Conservation (phyloP, 2,888 invertebrate species). For the Eupelmus urozonus region DNA sequence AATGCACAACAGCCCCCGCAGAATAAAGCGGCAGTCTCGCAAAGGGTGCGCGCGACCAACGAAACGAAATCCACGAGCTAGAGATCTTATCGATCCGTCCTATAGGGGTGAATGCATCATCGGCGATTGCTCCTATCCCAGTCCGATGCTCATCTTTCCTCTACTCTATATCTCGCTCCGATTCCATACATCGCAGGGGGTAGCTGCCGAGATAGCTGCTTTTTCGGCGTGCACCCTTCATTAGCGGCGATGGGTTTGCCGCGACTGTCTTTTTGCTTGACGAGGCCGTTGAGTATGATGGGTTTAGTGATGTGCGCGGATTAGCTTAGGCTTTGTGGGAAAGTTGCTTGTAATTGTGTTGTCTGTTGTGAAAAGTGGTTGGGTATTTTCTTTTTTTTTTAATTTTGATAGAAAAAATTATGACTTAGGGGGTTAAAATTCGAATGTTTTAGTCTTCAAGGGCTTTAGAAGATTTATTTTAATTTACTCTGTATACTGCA, state of each 20-base stretch:
- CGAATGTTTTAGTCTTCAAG: too few species aligned
- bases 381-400: too few species aligned
- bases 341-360: too few species aligned
- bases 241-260: not conserved
- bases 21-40: too few species aligned
- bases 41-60: too few species aligned
- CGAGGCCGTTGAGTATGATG: not conserved
- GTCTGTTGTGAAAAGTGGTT: too few species aligned
- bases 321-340: too few species aligned
- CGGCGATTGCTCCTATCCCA: slow-evolving; percentile 72
- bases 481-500: too few species aligned
- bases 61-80: slow-evolving; percentile 65
- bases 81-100: slow-evolving; percentile 72
- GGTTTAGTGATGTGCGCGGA: not conserved
- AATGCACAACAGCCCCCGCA: slow-evolving; percentile 68
- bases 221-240: slow-evolving; percentile 1
- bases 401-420: too few species aligned
- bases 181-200: not conserved
- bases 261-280: not conserved
- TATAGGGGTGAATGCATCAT: slow-evolving; percentile 62
- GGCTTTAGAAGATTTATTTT: too few species aligned
- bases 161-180: slow-evolving; percentile 51
- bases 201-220: not conserved
- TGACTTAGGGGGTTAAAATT: too few species aligned
- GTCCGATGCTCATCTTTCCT: slow-evolving; percentile 49